phyloP scores from a whole-genome alignment of 2,113 vertebrate species.

The Ariopsis seemanni region DNA sequence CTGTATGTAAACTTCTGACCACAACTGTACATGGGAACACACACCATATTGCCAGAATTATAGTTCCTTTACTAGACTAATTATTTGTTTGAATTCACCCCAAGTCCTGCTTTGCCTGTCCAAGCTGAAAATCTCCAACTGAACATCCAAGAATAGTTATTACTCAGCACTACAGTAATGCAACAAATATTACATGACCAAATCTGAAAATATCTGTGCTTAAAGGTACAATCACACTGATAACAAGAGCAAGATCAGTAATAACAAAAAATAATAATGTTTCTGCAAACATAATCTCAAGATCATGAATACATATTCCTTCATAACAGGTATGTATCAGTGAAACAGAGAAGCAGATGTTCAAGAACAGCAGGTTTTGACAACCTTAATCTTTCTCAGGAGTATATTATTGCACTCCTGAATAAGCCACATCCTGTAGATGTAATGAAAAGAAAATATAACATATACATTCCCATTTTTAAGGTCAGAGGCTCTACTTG shows the following conservation, averaged over 20 bases:
- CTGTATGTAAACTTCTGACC: too few relatives aligned
- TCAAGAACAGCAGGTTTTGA: neutral
- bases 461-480: neutral
- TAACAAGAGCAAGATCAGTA: neutral
- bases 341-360: slow-evolving; percentile 2
- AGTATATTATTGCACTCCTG: slow-evolving; percentile 26
- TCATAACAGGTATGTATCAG: neutral
- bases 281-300: neutral
- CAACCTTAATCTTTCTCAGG: slow-evolving; percentile 7
- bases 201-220: slow-evolving; percentile 16
- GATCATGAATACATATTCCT: slow-evolving; percentile 1
- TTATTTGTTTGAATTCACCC: slow-evolving; percentile 49
- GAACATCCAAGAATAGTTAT: slow-evolving; percentile 37
- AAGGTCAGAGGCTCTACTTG: slow-evolving; percentile 4
- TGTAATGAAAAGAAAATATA: slow-evolving; percentile 26
- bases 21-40: slow-evolving; percentile 45
- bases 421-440: slow-evolving; percentile 15
- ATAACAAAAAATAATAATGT: neutral
- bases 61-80: slow-evolving; percentile 58
- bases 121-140: slow-evolving; percentile 39
- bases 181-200: slow-evolving; percentile 3
- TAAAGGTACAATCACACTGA: slow-evolving; percentile 13
- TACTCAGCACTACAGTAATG: slow-evolving; percentile 29
- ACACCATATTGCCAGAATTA: slow-evolving; percentile 54
- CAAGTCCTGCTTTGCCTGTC: slow-evolving; percentile 34